A percentile compares a stretch with the other conserved stretches of the same genome.
Evolutionary conservation across 2,888 invertebrate species (phyloP).

Genomic region (Sussaba pulchella): DNA sequence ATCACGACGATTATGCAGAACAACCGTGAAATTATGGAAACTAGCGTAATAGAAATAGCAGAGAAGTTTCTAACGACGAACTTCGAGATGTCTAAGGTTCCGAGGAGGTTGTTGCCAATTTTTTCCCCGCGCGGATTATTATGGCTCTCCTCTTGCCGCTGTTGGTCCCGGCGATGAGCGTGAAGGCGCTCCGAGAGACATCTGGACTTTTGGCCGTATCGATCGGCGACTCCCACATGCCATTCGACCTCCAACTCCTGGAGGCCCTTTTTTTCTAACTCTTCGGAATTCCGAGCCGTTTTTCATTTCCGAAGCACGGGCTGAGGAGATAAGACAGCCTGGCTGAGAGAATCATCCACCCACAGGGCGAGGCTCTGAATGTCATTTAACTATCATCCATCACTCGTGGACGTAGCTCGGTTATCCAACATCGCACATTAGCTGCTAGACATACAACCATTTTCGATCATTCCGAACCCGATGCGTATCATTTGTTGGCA

Average conservation of each 20-base stretch:
- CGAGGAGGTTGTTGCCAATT: constrained; percentile 28
- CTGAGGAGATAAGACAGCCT: constrained; percentile 46
- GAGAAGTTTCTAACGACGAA: constrained; percentile 29
- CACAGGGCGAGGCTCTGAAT: constrained; percentile 22
- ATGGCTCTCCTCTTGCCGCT: not conserved
- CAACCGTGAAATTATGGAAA: constrained; percentile 8
- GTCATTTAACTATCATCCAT: constrained; percentile 28
- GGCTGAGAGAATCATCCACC: constrained; percentile 16
- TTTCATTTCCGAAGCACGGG: constrained; percentile 23
- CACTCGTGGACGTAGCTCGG: not conserved
- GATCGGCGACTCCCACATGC: constrained; percentile 70
- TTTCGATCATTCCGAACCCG: too few relatives aligned
- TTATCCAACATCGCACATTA: too few relatives aligned
- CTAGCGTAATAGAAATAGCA: constrained; percentile 5
- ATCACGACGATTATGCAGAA: constrained; percentile 27
- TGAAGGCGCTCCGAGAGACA: not conserved
- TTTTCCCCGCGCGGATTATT: constrained; percentile 1
- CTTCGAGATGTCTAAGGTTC: constrained; percentile 32
- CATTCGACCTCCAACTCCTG: constrained; percentile 41
- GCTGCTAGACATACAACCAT: too few relatives aligned
- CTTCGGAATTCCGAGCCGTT: constrained; percentile 56
- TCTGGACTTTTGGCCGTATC: constrained; percentile 78
- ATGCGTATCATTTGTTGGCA: too few relatives aligned
- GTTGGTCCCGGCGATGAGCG: not conserved
- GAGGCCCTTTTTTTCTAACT: constrained; percentile 55